phyloP scores from a whole-genome alignment of 1,140 invertebrate genomes.

The Hermetia illucens region DNA sequence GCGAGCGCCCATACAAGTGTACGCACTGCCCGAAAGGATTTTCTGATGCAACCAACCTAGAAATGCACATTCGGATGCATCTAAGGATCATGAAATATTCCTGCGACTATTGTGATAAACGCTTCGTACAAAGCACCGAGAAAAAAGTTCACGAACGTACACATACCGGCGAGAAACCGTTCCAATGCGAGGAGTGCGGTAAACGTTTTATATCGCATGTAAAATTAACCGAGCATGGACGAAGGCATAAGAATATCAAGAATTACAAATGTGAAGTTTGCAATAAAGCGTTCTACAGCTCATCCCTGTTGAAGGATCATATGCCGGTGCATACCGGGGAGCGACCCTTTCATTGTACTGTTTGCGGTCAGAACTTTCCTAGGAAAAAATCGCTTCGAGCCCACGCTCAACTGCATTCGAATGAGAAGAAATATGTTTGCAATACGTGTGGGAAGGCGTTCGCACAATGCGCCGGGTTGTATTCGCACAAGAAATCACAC shows the following conservation, averaged over 20 bases:
- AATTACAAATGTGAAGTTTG: conserved; percentile 1
- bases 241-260: neutral
- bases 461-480: conserved; percentile 29
- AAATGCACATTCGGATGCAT: neutral
- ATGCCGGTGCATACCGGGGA: conserved; percentile 33
- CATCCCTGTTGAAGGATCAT: conserved; percentile 18
- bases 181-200: conserved; percentile 22
- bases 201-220: conserved; percentile 12
- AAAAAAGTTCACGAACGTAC: conserved; percentile 31
- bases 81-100: neutral
- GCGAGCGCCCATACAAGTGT: neutral
- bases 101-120: neutral
- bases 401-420: conserved; percentile 30
- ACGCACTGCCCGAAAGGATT: neutral
- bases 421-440: conserved; percentile 32
- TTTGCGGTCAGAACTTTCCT: conserved; percentile 28
- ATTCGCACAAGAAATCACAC: conserved; percentile 33
- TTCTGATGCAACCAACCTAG: neutral
- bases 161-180: conserved; percentile 20
- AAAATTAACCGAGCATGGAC: neutral
- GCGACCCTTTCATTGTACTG: conserved; percentile 32
- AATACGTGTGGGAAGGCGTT: conserved; percentile 33
- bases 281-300: neutral
- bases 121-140: neutral
- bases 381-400: conserved; percentile 26